Conservation (phyloP, 30 jellyfish, hydroid and myxozoan species). For the Pseudorhiza aurosa region DNA sequence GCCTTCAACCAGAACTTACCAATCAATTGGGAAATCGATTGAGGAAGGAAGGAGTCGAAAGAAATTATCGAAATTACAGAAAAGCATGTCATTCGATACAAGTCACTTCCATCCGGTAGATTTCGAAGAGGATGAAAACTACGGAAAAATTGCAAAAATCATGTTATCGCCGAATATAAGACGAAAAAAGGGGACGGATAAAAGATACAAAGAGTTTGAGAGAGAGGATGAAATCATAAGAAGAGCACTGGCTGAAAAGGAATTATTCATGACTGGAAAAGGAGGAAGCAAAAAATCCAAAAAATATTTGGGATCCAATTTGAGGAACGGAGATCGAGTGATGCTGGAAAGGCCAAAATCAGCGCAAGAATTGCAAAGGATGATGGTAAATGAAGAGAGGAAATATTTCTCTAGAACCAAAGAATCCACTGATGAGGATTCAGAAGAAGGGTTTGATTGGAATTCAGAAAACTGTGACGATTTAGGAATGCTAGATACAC, state of each 20-base stretch:
- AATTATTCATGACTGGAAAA: background rate
- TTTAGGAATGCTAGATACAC: conserved; percentile 68
- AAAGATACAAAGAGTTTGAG: background rate
- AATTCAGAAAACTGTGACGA: conserved; percentile 53
- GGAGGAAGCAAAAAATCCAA: background rate
- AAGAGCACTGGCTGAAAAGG: background rate
- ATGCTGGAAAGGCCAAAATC: background rate
- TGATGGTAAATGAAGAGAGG: background rate
- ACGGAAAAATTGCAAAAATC: background rate
- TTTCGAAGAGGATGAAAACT: background rate
- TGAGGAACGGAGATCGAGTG: background rate
- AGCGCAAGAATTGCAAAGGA: background rate
- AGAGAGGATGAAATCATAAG: background rate
- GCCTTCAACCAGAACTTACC: background rate
- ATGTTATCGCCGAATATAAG: background rate
- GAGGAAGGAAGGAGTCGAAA: too few species aligned
- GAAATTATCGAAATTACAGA: conserved; percentile 13
- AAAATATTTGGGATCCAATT: background rate
- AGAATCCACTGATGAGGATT: background rate
- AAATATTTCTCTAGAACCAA: background rate
- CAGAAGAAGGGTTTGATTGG: conserved; percentile 25
- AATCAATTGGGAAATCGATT: background rate
- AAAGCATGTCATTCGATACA: conserved; percentile 17
- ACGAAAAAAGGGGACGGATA: background rate
- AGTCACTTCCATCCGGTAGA: background rate